Base-by-base conservation (phyloP, 2,113 vertebrate genomes). In the Onychorhynchus coronatus region DNA sequence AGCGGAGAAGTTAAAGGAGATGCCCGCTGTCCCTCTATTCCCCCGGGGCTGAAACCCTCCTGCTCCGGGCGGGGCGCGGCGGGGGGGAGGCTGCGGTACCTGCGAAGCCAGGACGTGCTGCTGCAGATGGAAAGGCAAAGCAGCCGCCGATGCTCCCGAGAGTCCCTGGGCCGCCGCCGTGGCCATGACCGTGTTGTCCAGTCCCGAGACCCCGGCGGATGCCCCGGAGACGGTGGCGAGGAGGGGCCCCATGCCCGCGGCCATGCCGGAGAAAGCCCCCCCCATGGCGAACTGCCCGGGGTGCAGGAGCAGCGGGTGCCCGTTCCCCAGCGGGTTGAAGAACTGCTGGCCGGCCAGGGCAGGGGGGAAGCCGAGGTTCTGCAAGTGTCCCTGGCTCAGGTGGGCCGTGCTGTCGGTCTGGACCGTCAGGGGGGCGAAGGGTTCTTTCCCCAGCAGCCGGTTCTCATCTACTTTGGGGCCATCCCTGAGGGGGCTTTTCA, bases 251-350 rank as follows among this genome's bases (percentile, higher is more conserved):
- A 99, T 99, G 35, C 99, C 99, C 0, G 98, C 97, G 3, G 99
- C 99, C 99, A 99, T 99, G 89, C 99, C 98, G 81, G 99, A 99
- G 98, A 99, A 99, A 6, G 99, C 99, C 1, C 99, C 98, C 28
- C 99, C 99, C 99, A 99, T 99, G 96, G 98, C 99, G 92, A 99
- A 99, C 98, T 99, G 99, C 86, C 99, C 78, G 12, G 99, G 99
- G 97, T 99, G 99, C 94, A 99, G 97, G 83, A 99, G 99, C 74
- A 99, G 98, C 15, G 99, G 99, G 73, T 99, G 99, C 86, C 99
- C 98, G 14, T 98, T 98, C 49, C 98, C 98, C 67, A 99, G 75
- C 37, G 99, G 99, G 97, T 98, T 98, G 97, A 99, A 99, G 98
- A 99, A 99, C 98, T 99, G 99, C 95, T 99, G 99, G 86, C 99